Conservation (phyloP, 1,140 invertebrate genomes). For the Cepaea nemoralis region DNA sequence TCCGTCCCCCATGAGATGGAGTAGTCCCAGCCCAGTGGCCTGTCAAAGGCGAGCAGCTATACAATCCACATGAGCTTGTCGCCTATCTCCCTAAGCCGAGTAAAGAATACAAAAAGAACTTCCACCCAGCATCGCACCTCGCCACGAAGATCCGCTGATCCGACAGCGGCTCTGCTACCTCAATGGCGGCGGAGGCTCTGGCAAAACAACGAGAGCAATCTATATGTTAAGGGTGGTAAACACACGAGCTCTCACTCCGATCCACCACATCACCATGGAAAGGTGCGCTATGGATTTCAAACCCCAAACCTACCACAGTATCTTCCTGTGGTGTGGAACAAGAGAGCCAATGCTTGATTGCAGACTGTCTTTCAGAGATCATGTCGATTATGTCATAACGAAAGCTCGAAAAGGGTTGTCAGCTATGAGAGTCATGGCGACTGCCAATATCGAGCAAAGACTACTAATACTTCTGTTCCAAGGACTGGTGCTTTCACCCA, state of each 20-base stretch:
- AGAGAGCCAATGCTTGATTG: no score
- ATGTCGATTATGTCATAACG: no score
- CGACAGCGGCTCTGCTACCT: neutral
- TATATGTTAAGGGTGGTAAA: neutral
- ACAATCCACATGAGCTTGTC: neutral
- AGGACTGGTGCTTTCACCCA: no score
- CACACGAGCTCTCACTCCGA: neutral
- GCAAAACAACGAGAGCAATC: neutral
- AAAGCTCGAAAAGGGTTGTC: no score
- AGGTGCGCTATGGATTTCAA: neutral
- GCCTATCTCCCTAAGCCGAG: neutral
- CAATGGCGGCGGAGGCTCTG: neutral
- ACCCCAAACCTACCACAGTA: neutral
- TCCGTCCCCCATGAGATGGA: neutral
- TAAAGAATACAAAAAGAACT: no score
- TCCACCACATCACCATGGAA: neutral
- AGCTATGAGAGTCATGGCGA: no score
- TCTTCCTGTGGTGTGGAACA: neutral
- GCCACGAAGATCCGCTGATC: neutral
- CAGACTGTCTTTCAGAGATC: no score
- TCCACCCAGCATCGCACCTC: neutral
- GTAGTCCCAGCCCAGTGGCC: neutral
- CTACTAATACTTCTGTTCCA: no score
- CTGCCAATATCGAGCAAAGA: no score
- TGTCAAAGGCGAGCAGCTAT: neutral